These are phyloP conservation scores for Galbula dea DNA, from an alignment of 2,113 vertebrate genomes.

Conservation along the genomic window DNA sequence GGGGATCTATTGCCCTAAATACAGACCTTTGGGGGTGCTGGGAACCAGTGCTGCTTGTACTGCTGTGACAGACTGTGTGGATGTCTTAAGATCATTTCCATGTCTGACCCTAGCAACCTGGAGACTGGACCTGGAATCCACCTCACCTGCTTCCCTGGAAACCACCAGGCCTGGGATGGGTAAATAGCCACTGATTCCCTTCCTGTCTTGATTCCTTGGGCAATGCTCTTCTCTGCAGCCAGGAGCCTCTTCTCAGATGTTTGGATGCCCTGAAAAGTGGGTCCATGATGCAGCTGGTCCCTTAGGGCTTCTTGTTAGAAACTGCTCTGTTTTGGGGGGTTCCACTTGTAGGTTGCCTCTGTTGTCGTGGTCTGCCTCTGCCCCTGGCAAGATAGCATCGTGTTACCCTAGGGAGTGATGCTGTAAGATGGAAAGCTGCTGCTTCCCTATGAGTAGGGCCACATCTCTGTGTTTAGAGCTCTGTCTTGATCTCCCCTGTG, in stretches of 20 bases:
- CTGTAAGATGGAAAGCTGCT: background rate
- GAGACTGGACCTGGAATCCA: background rate
- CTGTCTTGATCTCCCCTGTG: background rate
- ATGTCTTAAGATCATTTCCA: background rate
- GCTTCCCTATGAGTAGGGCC: background rate
- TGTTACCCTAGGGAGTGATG: fast-evolving
- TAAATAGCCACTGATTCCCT: background rate
- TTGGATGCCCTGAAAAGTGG: background rate
- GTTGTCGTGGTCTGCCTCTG: background rate
- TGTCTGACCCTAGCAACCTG: background rate
- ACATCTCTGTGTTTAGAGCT: background rate
- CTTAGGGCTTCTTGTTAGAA: background rate
- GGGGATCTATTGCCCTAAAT: fast-evolving
- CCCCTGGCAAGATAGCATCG: background rate
- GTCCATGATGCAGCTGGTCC: fast-evolving
- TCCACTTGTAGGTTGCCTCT: background rate
- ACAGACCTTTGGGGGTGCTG: background rate
- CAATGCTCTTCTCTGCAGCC: background rate
- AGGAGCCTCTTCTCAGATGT: background rate
- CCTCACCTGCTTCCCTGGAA: background rate
- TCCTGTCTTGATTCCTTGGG: background rate
- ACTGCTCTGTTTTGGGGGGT: background rate
- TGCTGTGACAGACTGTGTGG: background rate
- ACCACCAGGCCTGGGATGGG: background rate
- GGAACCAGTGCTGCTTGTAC: background rate